These are phyloP conservation scores for Alethe diademata DNA, from an alignment of 2,113 vertebrate genomes.

Conservation along the genomic window DNA sequence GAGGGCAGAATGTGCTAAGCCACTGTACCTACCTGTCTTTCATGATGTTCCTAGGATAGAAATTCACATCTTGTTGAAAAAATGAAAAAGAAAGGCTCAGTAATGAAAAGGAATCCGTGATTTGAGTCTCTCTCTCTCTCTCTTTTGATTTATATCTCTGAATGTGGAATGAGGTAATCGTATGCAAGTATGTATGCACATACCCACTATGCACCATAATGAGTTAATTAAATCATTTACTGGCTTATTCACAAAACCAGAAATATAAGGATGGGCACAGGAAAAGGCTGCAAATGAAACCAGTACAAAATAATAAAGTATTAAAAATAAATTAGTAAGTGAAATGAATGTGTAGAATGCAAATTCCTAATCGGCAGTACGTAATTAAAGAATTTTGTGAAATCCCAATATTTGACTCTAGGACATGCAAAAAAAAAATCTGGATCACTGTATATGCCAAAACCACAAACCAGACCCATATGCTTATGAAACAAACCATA, in stretches of 20 bases:
- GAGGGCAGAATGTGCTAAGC: background rate
- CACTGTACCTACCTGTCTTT: background rate
- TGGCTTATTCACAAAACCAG: background rate
- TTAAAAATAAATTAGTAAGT: background rate
- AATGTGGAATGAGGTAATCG: background rate
- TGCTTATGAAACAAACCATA: conserved; percentile 5
- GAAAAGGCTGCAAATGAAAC: background rate
- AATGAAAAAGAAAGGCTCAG: background rate
- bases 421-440: background rate
- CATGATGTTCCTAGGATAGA: background rate
- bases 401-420: background rate
- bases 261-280: background rate
- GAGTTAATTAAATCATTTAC: background rate
- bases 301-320: background rate
- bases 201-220: background rate
- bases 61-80: background rate
- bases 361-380: background rate
- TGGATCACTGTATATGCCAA: background rate
- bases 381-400: background rate
- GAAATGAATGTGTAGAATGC: background rate
- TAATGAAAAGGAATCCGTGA: background rate
- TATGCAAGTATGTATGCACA: background rate
- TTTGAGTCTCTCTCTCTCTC: background rate
- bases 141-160: background rate
- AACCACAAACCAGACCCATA: conserved; percentile 15